phyloP scores from a whole-genome alignment of 2,113 vertebrate genomes.

The Chaetorhynchus papuensis region DNA sequence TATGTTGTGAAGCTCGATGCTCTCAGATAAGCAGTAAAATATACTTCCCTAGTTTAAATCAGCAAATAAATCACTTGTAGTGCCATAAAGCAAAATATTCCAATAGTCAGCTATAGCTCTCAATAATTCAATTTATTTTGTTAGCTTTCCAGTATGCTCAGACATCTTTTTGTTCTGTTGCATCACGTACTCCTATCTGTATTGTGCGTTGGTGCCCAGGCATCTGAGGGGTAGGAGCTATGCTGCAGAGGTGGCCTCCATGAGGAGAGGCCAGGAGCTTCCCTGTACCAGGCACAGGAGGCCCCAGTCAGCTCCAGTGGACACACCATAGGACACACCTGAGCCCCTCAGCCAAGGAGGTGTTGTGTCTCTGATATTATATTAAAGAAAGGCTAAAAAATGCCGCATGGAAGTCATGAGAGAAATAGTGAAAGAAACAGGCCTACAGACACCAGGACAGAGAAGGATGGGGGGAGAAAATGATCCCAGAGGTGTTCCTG shows the following conservation, averaged over 20 bases:
- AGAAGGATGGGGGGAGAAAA: neutral
- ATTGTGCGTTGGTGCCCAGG: accelerated
- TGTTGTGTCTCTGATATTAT: accelerated
- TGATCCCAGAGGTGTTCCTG: neutral
- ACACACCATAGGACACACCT: neutral
- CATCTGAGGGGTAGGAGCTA: accelerated
- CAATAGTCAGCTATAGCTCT: neutral
- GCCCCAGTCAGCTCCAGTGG: neutral
- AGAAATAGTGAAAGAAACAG: neutral
- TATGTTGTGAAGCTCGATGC: neutral
- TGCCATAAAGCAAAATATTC: neutral
- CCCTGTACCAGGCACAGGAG: too few relatives aligned
- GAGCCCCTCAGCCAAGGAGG: neutral
- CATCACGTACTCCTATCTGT: neutral
- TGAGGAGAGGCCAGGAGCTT: neutral
- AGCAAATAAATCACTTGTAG: neutral
- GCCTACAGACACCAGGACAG: neutral
- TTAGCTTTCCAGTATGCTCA: neutral
- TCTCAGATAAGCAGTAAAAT: neutral
- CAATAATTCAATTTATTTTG: neutral
- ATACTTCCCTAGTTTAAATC: neutral
- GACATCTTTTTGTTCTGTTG: neutral
- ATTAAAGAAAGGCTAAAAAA: neutral
- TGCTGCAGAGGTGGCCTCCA: neutral
- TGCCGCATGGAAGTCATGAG: accelerated